Conservation (phyloP, 2,113 vertebrate species). For the Thinocorus orbignyianus region DNA sequence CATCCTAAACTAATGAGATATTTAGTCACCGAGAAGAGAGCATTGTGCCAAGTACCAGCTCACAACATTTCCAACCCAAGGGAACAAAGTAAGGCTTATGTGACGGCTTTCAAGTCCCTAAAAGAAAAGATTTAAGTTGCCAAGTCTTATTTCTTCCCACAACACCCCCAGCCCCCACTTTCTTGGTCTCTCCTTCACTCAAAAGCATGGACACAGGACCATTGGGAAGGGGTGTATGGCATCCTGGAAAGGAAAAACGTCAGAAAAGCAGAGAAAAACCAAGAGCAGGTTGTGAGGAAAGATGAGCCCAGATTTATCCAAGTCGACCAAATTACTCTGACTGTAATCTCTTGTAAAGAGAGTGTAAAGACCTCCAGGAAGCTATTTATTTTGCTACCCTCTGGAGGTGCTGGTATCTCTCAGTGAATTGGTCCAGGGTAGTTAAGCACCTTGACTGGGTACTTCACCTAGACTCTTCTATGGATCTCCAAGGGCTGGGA, state of each 20-base stretch:
- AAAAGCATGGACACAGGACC: not conserved
- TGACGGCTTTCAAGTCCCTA: not conserved
- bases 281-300: not conserved
- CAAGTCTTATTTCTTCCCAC: not conserved
- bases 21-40: not conserved
- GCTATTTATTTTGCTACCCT: not conserved
- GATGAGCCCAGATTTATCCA: not conserved
- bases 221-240: not conserved
- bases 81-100: not conserved
- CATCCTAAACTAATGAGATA: slow-evolving; percentile 11
- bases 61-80: not conserved
- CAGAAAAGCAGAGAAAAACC: not conserved
- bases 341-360: not conserved
- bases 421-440: too few species aligned
- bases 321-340: not conserved
- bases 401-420: not conserved
- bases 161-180: not conserved
- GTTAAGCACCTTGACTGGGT: not conserved
- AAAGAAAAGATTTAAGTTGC: not conserved
- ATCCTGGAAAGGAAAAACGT: not conserved
- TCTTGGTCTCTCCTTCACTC: not conserved
- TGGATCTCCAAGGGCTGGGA: not conserved
- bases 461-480: not conserved
- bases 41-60: not conserved
- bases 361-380: not conserved